Conservation (phyloP, 2,113 vertebrate genomes). For the Sander lucioperca region DNA sequence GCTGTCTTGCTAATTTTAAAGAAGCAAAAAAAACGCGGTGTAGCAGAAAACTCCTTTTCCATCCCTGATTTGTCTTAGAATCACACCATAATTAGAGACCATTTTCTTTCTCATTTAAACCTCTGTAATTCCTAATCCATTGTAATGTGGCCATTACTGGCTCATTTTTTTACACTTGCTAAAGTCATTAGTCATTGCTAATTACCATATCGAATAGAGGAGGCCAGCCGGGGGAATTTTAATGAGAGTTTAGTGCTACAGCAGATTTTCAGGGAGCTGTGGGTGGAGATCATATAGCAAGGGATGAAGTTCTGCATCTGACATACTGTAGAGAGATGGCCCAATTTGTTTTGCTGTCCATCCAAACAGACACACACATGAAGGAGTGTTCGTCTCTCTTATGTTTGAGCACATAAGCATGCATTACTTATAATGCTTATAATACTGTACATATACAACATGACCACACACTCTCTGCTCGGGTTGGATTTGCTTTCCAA, state of each 20-base stretch:
- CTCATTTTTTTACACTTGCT: conserved; percentile 79
- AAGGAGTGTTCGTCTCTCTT: background rate
- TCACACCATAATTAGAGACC: conserved; percentile 73
- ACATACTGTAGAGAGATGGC: background rate
- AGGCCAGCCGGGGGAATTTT: conserved; percentile 74
- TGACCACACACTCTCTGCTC: background rate
- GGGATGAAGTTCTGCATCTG: conserved; percentile 45
- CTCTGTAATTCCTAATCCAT: conserved; percentile 79
- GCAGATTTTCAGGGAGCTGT: conserved; percentile 56
- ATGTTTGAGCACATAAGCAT: background rate
- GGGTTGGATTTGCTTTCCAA: background rate
- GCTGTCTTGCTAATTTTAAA: conserved; percentile 32
- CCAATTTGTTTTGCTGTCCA: conserved; percentile 15
- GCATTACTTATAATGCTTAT: background rate
- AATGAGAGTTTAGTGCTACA: conserved; percentile 70
- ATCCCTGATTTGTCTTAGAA: conserved; percentile 72
- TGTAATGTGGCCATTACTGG: conserved; percentile 79
- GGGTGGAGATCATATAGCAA: conserved; percentile 58
- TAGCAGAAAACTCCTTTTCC: conserved; percentile 59
- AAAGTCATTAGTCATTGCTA: conserved; percentile 82
- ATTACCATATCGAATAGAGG: conserved; percentile 79
- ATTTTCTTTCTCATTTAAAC: conserved; percentile 76
- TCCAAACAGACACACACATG: background rate
- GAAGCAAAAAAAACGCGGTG: conserved; percentile 36
- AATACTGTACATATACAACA: background rate